These are phyloP conservation scores for Schizopygopsis malacanthus DNA, from an alignment of 2,797 vertebrate genomes.

Conservation along the genomic window DNA sequence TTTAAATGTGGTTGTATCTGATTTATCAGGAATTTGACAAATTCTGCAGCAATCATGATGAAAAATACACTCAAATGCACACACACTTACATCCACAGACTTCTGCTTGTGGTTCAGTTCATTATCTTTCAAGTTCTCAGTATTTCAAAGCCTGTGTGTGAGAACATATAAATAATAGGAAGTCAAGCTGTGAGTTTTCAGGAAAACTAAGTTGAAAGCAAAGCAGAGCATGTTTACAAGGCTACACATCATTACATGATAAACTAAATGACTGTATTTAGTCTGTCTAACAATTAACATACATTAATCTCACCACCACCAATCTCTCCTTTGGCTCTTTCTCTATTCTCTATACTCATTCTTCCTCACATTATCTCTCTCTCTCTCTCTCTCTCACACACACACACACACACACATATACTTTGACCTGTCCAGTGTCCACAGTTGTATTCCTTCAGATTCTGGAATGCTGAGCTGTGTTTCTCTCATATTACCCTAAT, in stretches of 20 bases:
- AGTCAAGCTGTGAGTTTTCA: slow-evolving; percentile 33
- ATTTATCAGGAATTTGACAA: background rate
- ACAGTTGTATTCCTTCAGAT: slow-evolving; percentile 71
- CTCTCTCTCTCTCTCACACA: too few species aligned
- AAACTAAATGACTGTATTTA: slow-evolving; percentile 29
- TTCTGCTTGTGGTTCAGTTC: background rate
- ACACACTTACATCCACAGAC: background rate
- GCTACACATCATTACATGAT: background rate
- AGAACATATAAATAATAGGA: slow-evolving; percentile 16
- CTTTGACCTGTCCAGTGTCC: slow-evolving; percentile 68
- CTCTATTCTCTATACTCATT: background rate
- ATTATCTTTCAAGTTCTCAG: slow-evolving; percentile 4
- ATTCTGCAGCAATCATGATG: background rate
- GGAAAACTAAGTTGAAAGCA: slow-evolving; percentile 12
- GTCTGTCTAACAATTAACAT: slow-evolving; percentile 21
- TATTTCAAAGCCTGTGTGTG: slow-evolving; percentile 12
- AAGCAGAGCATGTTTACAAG: slow-evolving; percentile 11
- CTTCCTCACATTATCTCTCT: background rate
- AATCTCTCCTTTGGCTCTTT: background rate
- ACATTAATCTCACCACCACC: background rate
- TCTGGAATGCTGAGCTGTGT: slow-evolving; percentile 65
- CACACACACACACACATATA: slow-evolving; percentile 42
- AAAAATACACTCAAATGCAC: background rate
- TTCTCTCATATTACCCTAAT: slow-evolving; percentile 70
- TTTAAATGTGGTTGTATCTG: background rate